Evolutionary conservation across 2,113 vertebrate species (phyloP), one percentile per base, ranked within the genome.

Genomic region (Cinclus mexicanus): DNA sequence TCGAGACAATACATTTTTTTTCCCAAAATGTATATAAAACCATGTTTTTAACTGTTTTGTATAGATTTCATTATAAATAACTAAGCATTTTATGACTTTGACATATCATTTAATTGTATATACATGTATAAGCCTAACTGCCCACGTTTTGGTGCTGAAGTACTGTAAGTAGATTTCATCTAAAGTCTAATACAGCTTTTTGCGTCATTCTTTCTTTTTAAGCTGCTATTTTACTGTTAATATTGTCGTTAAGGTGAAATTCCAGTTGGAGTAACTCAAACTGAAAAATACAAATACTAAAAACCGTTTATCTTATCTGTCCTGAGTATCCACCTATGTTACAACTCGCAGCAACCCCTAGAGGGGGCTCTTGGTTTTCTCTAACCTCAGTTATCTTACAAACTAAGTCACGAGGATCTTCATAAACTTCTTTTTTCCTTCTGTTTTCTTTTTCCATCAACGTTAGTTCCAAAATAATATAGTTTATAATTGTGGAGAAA

Each of bases 31-130:
- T 98, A 97, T 96, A 98, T 98, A 98, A 96, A 95, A 86, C 70
- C 93, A 91, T 61, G 74, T 98, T 98, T 98, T 97, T 98, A 98
- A 98, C 94, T 96, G 95, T 98, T 98, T 98, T 98, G 97, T 98
- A 98, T 97, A 98, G 96, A 98, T 97, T 98, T 97, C 98, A 97
- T 97, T 98, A 98, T 98, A 98, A 98, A 98, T 97, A 98, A 94
- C 87, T 33, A 82, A 98, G 95, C 96, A 94, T 98, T 98, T 98
- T 98, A 97, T 97, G 95, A 97, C 95, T 98, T 97, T 76, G 95
- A 90, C 97, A 93, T 96, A 64, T 97, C 97, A 90, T 98, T 97
- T 95, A 95, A 95, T 83, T 97, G 97, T 98, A 97, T 60, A 95
- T 97, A 97, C 88, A 94, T 96, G 71, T 97, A 87, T 97, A 95